Evolutionary conservation across 2,113 vertebrate genomes (phyloP).

Genomic region (Arenaria interpres): DNA sequence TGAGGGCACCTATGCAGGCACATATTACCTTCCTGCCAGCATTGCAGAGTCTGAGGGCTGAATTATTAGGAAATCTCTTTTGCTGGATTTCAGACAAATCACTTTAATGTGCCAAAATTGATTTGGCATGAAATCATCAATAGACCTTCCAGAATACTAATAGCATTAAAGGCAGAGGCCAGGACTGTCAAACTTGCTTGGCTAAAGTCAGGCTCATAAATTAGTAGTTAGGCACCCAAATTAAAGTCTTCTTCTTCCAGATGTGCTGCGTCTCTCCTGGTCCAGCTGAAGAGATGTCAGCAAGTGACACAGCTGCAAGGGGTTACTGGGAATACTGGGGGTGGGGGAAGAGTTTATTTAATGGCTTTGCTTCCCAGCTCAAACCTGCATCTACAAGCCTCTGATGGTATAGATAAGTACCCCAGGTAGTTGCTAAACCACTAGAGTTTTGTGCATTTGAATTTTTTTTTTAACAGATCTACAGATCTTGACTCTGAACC

Average conservation of each 20-base stretch:
- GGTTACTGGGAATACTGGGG: too few relatives aligned
- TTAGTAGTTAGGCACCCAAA: not conserved
- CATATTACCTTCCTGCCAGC: not conserved
- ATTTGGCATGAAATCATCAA: slow-evolving; percentile 53
- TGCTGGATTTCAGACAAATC: slow-evolving; percentile 64
- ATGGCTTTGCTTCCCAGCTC: not conserved
- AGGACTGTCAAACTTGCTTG: slow-evolving; percentile 20
- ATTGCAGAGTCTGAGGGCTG: not conserved
- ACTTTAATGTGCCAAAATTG: slow-evolving; percentile 57
- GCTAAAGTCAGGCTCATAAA: not conserved
- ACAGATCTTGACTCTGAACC: not conserved
- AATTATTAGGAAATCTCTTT: slow-evolving; percentile 58
- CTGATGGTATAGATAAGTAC: not conserved
- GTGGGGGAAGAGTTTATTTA: not conserved
- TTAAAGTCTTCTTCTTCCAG: not conserved
- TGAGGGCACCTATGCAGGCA: not conserved
- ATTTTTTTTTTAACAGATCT: not conserved
- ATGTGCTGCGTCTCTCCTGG: not conserved
- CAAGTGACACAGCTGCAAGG: not conserved
- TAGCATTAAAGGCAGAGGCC: slow-evolving; percentile 12
- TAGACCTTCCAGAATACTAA: slow-evolving; percentile 48
- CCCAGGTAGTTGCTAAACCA: not conserved
- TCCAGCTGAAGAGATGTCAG: not conserved
- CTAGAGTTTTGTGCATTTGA: not conserved
- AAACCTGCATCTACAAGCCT: not conserved